These are phyloP conservation scores for Drosophila seguyi DNA, from an alignment of 1,140 invertebrate genomes.

Conservation along the genomic window DNA sequence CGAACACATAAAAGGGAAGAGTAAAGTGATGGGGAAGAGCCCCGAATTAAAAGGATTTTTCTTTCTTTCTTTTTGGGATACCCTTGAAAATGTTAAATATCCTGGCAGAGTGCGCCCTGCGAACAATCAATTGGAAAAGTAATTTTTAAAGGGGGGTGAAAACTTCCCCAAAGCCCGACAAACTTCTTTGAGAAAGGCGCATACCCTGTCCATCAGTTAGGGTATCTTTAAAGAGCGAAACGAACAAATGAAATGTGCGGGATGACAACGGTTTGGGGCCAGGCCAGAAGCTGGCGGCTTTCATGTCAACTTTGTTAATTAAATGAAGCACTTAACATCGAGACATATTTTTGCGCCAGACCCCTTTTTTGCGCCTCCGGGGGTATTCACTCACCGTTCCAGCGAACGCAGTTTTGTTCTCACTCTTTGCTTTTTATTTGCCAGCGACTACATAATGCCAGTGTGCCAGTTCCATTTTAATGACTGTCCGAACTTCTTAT, in stretches of 20 bases:
- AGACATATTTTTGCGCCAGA: slow-evolving; percentile 65
- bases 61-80: background rate
- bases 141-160: background rate
- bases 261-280: slow-evolving; percentile 29
- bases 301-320: slow-evolving; percentile 83
- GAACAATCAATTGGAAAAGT: slow-evolving; percentile 14
- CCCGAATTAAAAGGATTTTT: slow-evolving; percentile 2
- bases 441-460: slow-evolving; percentile 58
- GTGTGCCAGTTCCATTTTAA: slow-evolving; percentile 63
- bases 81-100: slow-evolving; percentile 18
- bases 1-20: background rate
- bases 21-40: background rate
- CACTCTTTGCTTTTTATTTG: slow-evolving; percentile 18
- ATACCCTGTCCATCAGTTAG: background rate
- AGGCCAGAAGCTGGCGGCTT: slow-evolving; percentile 35
- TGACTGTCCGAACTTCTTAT: slow-evolving; percentile 70
- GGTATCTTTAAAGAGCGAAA: slow-evolving; percentile 24
- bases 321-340: slow-evolving; percentile 82
- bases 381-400: background rate
- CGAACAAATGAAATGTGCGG: slow-evolving; percentile 39
- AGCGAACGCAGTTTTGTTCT: slow-evolving; percentile 11
- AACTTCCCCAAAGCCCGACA: background rate
- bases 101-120: too few species aligned
- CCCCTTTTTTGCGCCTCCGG: slow-evolving; percentile 6
- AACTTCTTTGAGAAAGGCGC: background rate